Conservation (phyloP, 2,888 invertebrate genomes). For the Drosophila basisetae region DNA sequence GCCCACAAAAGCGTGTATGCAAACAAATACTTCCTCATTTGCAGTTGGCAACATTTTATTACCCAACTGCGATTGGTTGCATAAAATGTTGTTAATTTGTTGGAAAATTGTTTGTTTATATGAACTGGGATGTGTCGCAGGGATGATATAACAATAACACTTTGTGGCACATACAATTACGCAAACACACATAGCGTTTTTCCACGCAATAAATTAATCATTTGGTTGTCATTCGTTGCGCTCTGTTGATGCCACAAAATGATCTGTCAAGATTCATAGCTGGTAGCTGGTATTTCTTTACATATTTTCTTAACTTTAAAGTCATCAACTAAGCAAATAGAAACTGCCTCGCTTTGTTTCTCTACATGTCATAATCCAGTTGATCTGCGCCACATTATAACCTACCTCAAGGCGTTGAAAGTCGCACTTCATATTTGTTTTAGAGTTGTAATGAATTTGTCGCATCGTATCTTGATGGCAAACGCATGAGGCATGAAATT, state of each 20-base stretch:
- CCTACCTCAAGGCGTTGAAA: slow-evolving; percentile 30
- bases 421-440: slow-evolving; percentile 15
- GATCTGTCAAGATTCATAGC: neutral
- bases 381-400: slow-evolving; percentile 1
- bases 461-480: slow-evolving; percentile 57
- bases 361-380: slow-evolving; percentile 25
- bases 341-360: neutral
- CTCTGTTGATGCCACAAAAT: slow-evolving; percentile 42
- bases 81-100: slow-evolving; percentile 18
- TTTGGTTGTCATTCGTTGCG: slow-evolving; percentile 28
- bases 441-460: slow-evolving; percentile 48
- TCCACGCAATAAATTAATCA: slow-evolving; percentile 58
- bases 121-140: slow-evolving; percentile 51
- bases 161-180: slow-evolving; percentile 38
- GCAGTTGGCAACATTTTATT: slow-evolving; percentile 1
- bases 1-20: neutral
- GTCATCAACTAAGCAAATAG: slow-evolving; percentile 2
- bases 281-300: neutral
- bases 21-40: neutral
- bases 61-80: slow-evolving; percentile 22
- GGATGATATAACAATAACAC: slow-evolving; percentile 57
- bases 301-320: slow-evolving; percentile 19
- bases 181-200: slow-evolving; percentile 49
- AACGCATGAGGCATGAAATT: slow-evolving; percentile 65
- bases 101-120: slow-evolving; percentile 53